Evolutionary conservation across 2,888 invertebrate genomes (phyloP), one percentile per base, ranked within the genome.

Genomic region (Drosophila fulvimacula): DNA sequence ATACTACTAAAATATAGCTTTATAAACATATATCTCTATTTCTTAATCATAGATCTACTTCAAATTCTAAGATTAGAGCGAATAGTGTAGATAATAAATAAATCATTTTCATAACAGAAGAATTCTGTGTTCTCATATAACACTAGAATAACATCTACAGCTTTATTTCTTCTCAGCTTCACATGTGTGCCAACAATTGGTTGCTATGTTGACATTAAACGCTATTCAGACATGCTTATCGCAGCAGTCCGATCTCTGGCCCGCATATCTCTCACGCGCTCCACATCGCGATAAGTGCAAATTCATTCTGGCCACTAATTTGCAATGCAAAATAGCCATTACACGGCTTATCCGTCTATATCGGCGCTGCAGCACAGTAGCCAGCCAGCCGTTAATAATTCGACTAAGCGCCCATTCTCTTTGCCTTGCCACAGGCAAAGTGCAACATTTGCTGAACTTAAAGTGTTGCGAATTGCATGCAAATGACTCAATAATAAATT

Each of bases 261-360:
- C 53, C 27, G 59, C 27, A 62, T 57, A 70, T 59, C 68, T 51
- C 53, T 58, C 55, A 42, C 53, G 48, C 48, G 48, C 51, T 67
- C 55, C 57, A 32, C 46, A 76, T 76, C 71, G 63, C 56, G 70
- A 66, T 71, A 72, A 57, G 49, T 30, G 19, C 24, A 44, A 64
- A 55, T 57, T 65, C 63, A 68, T 77, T 67, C 63, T 52, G 64
- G 62, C 51, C 66, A 57, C 56, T 66, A 71, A 83, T 86, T 86
- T 83, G 66, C 68, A 88, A 81, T 83, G 89, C 89, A 77, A 78
- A 86, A 69, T 58, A 49, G 9, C 52, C 74, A 76, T 78, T 79
- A 55, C 36, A n/a, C 38, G 15, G 46, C 61, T 83, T 83, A 88
- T 83, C 88, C 66, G 44, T 4, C 38, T 15, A 34, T 15, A 52